A percentile compares a stretch with the other conserved stretches of the same genome.
phyloP scores from a whole-genome alignment of 2,888 invertebrate genomes.

The Lasiommata megera region DNA sequence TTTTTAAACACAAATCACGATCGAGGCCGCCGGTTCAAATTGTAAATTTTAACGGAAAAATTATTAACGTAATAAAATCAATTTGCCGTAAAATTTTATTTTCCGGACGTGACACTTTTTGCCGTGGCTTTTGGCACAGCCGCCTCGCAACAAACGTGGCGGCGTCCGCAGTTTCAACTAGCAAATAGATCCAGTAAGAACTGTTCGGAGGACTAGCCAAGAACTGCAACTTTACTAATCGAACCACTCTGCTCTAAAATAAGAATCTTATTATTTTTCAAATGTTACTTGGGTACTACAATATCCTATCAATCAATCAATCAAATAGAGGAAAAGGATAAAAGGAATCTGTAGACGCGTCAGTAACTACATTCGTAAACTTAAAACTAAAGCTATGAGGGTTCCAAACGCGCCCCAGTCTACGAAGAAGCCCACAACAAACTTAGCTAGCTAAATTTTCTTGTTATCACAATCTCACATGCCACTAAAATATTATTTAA shows the following conservation, averaged over 20 bases:
- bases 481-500: no score
- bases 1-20: slow-evolving; percentile 13
- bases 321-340: no score
- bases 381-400: no score
- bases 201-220: no score
- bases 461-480: no score
- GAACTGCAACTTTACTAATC: slow-evolving; percentile 1
- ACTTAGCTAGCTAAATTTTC: no score
- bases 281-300: no score
- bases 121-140: slow-evolving; percentile 1
- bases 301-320: no score
- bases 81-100: slow-evolving; percentile 10
- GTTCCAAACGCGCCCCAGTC: no score
- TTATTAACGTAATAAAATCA: slow-evolving; percentile 14
- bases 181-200: neutral
- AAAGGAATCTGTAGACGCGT: no score
- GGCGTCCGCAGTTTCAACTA: slow-evolving; percentile 1
- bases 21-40: slow-evolving; percentile 3
- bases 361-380: no score
- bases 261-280: neutral
- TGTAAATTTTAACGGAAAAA: slow-evolving; percentile 11
- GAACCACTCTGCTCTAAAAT: neutral
- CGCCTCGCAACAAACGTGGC: slow-evolving; percentile 1
- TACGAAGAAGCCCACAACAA: no score
- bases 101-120: slow-evolving; percentile 6